Conservation (phyloP, 2,113 vertebrate species). For the Irena cyanogastra region DNA sequence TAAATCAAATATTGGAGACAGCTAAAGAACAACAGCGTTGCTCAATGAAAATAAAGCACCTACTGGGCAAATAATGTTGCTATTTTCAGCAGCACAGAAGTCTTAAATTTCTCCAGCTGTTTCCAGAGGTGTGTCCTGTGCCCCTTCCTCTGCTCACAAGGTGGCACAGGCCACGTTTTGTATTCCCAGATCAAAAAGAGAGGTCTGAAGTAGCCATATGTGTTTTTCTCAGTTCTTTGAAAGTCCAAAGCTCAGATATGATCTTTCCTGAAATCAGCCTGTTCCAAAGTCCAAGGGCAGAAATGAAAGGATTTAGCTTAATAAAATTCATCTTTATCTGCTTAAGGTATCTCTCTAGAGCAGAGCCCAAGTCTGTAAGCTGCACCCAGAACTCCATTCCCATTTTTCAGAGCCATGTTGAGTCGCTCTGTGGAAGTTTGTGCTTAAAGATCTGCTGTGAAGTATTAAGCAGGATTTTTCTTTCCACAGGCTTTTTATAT, state of each 20-base stretch:
- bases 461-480: background rate
- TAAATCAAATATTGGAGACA: background rate
- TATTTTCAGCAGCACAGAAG: background rate
- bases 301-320: background rate
- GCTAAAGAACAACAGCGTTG: background rate
- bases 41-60: background rate
- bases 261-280: background rate
- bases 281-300: background rate
- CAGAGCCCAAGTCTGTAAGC: background rate
- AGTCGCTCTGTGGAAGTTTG: background rate
- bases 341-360: background rate
- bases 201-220: background rate
- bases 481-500: background rate
- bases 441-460: background rate
- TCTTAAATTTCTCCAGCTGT: background rate
- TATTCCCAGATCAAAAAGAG: background rate
- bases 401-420: background rate
- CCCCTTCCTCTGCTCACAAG: background rate
- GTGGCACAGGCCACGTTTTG: background rate
- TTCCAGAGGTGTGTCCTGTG: background rate
- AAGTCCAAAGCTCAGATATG: background rate
- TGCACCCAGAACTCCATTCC: background rate
- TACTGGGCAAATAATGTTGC: background rate
- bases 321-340: background rate
- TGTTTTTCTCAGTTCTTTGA: background rate